Base-by-base conservation (phyloP, 2,888 invertebrate species). In the Andrena dorsata region DNA sequence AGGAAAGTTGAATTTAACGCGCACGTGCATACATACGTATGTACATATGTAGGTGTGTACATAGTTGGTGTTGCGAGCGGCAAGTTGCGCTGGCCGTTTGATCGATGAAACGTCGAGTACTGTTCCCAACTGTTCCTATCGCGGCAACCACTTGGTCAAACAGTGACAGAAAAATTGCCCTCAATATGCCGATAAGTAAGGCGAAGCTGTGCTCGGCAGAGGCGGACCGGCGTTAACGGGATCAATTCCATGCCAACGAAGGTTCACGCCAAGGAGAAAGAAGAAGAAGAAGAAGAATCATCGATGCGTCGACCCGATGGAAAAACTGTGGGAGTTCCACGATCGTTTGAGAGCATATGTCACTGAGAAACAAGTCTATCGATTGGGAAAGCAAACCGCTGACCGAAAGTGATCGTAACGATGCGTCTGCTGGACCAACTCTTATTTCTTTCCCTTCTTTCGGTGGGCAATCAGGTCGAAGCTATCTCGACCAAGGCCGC, bases 371-470 rank as follows among this genome's bases (percentile, higher is more conserved):
- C 32, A 16, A 41, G 10, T 7, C 30, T 16, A 6, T 20, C 23
- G 56, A 23, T 20, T 8, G 8, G 28, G 20, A 35, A 65, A 63
- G 32, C 74, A 41, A 20, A 16, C 41, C 41, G 41, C 41, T 41
- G 65, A 47, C 2, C 41, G 20, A 26, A 13, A 32, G 2, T 6
- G 32, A 26, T 49, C 28, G 35, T 16, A 64, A 81, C 64, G 51
- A 81, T 81, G 81, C 81, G 81, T 60, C n/a, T 64, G 35, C 26
- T 74, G 23, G 26, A 51, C 4, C 82, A 32, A 7, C 47, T 82
- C 6, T 8, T 81, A 20, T 6, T 81, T 6, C 49, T 81, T 13
- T 64, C 64, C 47, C 26, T 81, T 8, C 51, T 75, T 0, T 58
- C 69, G 28, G 2, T 41, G 58, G 61, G 47, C 6, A 70, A 70